Evolutionary conservation across 2,888 invertebrate genomes (phyloP).

Genomic region (Epsilonema sp.): DNA sequence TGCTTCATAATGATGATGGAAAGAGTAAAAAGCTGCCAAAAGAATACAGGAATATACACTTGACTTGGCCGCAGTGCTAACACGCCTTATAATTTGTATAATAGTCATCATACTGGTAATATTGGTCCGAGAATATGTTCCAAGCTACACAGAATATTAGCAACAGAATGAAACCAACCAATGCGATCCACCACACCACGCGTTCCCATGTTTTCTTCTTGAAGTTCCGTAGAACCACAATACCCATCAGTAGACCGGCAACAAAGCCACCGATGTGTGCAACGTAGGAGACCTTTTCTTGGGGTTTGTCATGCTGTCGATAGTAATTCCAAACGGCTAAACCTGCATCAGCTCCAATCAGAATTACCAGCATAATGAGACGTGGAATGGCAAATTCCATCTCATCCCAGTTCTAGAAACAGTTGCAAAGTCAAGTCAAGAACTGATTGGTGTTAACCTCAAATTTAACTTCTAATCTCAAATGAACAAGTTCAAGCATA

Average conservation of each 20-base stretch:
- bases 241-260: conserved; percentile 61
- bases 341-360: conserved; percentile 63
- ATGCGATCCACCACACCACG: conserved; percentile 57
- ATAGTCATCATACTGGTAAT: too few species aligned
- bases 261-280: conserved; percentile 80
- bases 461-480: too few species aligned
- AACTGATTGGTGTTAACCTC: too few species aligned
- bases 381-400: conserved; percentile 82
- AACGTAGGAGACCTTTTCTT: conserved; percentile 53
- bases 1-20: too few species aligned
- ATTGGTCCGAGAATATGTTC: conserved; percentile 6
- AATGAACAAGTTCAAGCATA: too few species aligned
- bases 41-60: too few species aligned
- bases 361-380: conserved; percentile 54
- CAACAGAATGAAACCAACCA: conserved; percentile 34
- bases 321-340: conserved; percentile 76
- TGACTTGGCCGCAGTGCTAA: too few species aligned
- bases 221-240: conserved; percentile 61
- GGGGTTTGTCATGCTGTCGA: conserved; percentile 43
- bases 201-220: conserved; percentile 46
- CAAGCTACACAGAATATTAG: conserved; percentile 13
- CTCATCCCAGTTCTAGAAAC: conserved; percentile 67
- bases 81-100: too few species aligned
- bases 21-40: too few species aligned
- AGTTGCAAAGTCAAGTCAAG: not conserved